Conservation (phyloP, 1,140 invertebrate genomes). For the Aphidius gifuensis region DNA sequence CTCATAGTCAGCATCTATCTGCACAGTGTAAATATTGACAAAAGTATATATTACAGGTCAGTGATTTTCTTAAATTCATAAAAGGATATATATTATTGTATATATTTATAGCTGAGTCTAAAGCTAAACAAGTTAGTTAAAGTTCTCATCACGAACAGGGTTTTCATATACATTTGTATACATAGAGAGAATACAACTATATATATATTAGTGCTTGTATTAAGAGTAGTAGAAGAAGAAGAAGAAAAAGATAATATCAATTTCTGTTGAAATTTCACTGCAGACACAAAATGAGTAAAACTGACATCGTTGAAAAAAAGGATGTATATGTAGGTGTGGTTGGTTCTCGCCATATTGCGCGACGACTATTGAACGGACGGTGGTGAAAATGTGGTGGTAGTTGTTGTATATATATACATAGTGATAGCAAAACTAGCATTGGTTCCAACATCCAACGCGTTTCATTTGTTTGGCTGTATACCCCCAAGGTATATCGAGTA, state of each 20-base stretch:
- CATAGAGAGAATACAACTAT: no score
- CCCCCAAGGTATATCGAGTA: conserved; percentile 39
- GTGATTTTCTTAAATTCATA: conserved; percentile 19
- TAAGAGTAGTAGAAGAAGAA: no score
- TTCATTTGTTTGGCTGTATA: conserved; percentile 47
- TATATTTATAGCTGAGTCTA: no score
- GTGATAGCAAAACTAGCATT: neutral
- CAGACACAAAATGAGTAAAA: neutral
- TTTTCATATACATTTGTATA: no score
- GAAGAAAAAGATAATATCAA: no score
- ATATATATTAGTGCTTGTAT: no score
- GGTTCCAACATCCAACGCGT: conserved; percentile 19
- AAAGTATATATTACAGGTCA: conserved; percentile 27
- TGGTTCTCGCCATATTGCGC: conserved; percentile 36
- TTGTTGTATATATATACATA: no score
- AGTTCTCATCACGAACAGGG: no score
- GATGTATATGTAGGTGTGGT: conserved; percentile 31
- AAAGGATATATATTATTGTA: neutral
- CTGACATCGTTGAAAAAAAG: neutral
- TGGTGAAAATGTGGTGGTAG: conserved; percentile 17
- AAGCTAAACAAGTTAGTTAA: no score
- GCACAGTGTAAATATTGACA: conserved; percentile 21
- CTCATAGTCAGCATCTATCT: neutral
- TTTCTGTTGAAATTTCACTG: no score
- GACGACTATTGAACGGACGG: conserved; percentile 38